Evolutionary conservation across 2,113 vertebrate species (phyloP).

Genomic region (Melanocharis versteri): DNA sequence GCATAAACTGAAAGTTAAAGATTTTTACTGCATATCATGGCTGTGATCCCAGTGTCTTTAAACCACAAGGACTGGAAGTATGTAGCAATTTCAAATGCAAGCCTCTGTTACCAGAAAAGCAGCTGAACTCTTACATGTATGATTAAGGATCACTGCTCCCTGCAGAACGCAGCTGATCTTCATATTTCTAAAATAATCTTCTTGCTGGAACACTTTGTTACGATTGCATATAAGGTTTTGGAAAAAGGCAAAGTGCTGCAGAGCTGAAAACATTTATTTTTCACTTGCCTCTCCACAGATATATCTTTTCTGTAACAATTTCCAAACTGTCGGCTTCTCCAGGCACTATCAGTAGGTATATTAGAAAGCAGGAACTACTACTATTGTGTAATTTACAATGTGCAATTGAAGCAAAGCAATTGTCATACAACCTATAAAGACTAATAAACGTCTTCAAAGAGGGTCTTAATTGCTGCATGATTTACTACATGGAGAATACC

Average conservation of each 20-base stretch:
- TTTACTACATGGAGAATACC: slow-evolving; percentile 46
- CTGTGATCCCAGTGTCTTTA: slow-evolving; percentile 53
- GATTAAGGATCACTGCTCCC: slow-evolving; percentile 23
- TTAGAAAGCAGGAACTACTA: slow-evolving; percentile 28
- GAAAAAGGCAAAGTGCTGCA: slow-evolving; percentile 2
- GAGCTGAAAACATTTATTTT: slow-evolving; percentile 21
- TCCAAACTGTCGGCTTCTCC: neutral
- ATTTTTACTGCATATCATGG: slow-evolving; percentile 27
- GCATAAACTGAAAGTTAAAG: slow-evolving; percentile 11
- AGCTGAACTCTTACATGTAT: neutral
- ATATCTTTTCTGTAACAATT: neutral
- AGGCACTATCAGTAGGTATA: slow-evolving; percentile 5
- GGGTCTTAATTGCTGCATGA: slow-evolving; percentile 59
- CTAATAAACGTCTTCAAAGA: slow-evolving; percentile 18
- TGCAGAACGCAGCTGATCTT: neutral
- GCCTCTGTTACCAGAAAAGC: slow-evolving; percentile 26
- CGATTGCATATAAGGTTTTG: slow-evolving; percentile 21
- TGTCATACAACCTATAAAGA: slow-evolving; percentile 51
- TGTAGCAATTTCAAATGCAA: slow-evolving; percentile 11
- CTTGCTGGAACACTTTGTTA: slow-evolving; percentile 17
- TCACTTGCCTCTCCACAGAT: neutral
- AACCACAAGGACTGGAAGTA: slow-evolving; percentile 26
- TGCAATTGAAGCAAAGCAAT: slow-evolving; percentile 2
- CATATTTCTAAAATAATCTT: slow-evolving; percentile 27
- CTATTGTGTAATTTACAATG: slow-evolving; percentile 42